phyloP scores from a whole-genome alignment of 2,888 invertebrate species.

The Arctia plantaginis region DNA sequence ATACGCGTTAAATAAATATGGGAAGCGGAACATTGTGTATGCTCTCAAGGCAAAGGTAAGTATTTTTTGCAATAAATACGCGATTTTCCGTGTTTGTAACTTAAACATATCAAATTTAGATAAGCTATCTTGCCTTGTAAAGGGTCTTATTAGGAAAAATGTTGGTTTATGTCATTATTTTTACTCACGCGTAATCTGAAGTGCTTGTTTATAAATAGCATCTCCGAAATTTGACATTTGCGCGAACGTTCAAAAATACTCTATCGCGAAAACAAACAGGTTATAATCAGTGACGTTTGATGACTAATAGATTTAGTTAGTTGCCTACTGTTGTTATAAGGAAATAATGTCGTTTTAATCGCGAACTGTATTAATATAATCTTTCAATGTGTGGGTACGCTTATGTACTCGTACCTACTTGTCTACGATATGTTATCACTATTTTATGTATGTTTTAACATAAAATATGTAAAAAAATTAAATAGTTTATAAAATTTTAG shows the following conservation, averaged over 20 bases:
- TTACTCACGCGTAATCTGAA: conserved; percentile 51
- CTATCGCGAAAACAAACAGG: conserved; percentile 18
- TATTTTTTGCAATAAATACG: conserved; percentile 36
- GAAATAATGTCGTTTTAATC: background rate
- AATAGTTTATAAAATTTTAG: background rate
- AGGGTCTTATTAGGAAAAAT: conserved; percentile 6
- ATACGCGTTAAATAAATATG: conserved; percentile 74
- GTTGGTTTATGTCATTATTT: conserved; percentile 57
- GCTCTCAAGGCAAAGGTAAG: conserved; percentile 84
- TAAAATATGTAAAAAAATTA: background rate
- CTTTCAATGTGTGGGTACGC: background rate
- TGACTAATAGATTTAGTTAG: conserved; percentile 10
- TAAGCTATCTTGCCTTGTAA: conserved; percentile 6
- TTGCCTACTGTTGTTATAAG: background rate
- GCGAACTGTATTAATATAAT: background rate
- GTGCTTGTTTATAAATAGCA: conserved; percentile 72
- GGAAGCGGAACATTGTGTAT: conserved; percentile 73
- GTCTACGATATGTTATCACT: background rate
- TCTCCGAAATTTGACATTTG: conserved; percentile 59
- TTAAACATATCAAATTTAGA: conserved; percentile 1
- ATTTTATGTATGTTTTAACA: background rate
- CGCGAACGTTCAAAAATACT: conserved; percentile 51
- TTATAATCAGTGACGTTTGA: conserved; percentile 16
- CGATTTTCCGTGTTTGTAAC: conserved; percentile 29
- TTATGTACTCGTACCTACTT: background rate